Conservation (phyloP, 2,113 vertebrate species). For the Bettongia penicillata region DNA sequence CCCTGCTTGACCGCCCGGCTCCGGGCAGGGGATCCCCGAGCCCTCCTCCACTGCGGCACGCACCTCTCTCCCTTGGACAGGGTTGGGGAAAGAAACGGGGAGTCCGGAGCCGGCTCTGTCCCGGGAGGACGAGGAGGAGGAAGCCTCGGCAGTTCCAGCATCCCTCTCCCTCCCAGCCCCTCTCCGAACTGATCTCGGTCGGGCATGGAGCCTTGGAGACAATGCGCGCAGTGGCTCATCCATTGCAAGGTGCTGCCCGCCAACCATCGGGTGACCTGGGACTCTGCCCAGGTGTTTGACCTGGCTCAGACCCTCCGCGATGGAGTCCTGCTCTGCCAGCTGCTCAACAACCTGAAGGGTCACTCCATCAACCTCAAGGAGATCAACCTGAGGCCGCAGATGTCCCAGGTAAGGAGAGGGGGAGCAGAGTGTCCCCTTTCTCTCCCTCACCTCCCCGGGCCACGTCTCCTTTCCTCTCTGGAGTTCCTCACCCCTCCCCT, state of each 20-base stretch:
- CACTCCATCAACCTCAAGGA: constrained; percentile 96
- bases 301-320: constrained; percentile 96
- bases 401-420: constrained; percentile 93
- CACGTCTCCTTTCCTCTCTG: background rate
- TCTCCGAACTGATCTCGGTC: constrained; percentile 50
- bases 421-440: constrained; percentile 18
- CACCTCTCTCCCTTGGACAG: background rate
- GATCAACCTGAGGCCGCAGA: constrained; percentile 97
- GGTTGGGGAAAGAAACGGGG: background rate
- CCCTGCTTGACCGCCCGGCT: constrained; percentile 27
- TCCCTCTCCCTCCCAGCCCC: background rate
- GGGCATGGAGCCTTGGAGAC: constrained; percentile 95
- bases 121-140: constrained; percentile 30
- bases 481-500: background rate
- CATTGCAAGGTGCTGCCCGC: constrained; percentile 95
- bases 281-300: constrained; percentile 96
- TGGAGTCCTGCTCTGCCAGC: constrained; percentile 95
- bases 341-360: constrained; percentile 94
- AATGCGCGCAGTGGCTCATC: constrained; percentile 96
- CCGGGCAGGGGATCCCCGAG: background rate
- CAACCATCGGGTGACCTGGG: constrained; percentile 96
- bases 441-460: background rate
- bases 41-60: background rate
- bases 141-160: background rate
- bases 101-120: constrained; percentile 35